These are phyloP conservation scores for Xyliphius kryptos DNA, from an alignment of 2,113 vertebrate genomes.

Conservation along the genomic window DNA sequence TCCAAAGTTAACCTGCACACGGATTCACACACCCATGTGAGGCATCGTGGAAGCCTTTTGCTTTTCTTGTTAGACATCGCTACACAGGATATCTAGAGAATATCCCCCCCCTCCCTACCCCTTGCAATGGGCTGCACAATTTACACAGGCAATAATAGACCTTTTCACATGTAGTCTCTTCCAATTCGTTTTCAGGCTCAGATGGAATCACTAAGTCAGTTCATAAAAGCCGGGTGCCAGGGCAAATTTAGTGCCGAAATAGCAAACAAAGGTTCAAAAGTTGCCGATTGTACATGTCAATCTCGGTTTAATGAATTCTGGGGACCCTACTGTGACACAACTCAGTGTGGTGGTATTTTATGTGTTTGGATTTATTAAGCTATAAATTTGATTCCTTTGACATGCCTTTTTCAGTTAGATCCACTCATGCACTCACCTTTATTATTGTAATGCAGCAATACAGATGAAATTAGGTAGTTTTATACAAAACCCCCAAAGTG, in stretches of 20 bases:
- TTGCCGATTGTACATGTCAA: constrained; percentile 33
- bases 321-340: constrained; percentile 30
- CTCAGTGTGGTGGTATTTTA: constrained; percentile 21
- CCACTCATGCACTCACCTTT: too few relatives aligned
- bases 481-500: too few relatives aligned
- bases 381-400: constrained; percentile 25
- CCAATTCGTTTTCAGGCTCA: constrained; percentile 46
- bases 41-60: too few relatives aligned
- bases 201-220: constrained; percentile 55
- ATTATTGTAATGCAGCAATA: too few relatives aligned
- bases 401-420: too few relatives aligned
- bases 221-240: constrained; percentile 48
- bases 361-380: constrained; percentile 26
- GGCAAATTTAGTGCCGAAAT: constrained; percentile 41
- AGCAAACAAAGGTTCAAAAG: constrained; percentile 26
- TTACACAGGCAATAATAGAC: constrained; percentile 36
- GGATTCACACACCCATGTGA: too few relatives aligned
- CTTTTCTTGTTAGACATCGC: too few relatives aligned
- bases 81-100: too few relatives aligned
- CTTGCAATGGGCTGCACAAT: constrained; percentile 29
- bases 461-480: too few relatives aligned
- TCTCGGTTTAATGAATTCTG: constrained; percentile 35
- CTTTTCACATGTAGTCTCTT: constrained; percentile 43
- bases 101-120: too few relatives aligned
- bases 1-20: too few relatives aligned